Base-by-base conservation (phyloP, 2,888 invertebrate species). In the Kryphioiulus occultus region DNA sequence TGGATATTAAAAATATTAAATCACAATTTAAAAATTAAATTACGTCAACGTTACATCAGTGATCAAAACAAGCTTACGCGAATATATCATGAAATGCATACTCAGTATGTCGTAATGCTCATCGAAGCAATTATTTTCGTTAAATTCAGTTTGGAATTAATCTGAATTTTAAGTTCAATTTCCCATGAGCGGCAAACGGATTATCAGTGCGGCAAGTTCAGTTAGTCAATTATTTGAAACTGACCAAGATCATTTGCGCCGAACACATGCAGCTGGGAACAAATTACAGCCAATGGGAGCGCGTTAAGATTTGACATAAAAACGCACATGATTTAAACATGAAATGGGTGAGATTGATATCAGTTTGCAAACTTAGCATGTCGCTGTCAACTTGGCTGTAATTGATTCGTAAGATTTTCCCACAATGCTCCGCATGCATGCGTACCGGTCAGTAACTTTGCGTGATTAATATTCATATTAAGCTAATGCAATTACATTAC, bases 351-450 rank as follows among this genome's bases (percentile, higher is more conserved):
- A 78, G 78, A 78, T 78, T 78, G 26, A 15, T 78, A 78, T 78
- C 78, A 26, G 78, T 30, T 0, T 30, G 1, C 30, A 78, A 78
- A 78, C 78, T 78, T 78, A 78, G 78, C 78, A 78, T 78, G 78
- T 78, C 26, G 12, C 78, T 78, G 78, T 78, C 78, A 26, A 78
- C 78, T 68, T 30, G 26, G 30, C 26, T n/a, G 30, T 78, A 78
- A 78, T 78, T 78, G 78, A 78, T 78, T 78, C 78, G 78, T 78
- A 78, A 78, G 78, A 78, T 78, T 78, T 78, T 78, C 78, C 78
- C 78, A 78, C 78, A 78, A 26, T 30, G 78, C 78, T 78, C 78
- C 10, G 78, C 78, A 78, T 68, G 68, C 9, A 26, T 30, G 22
- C 5, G 5, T 9, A 68, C 30, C 78, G 78, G 78, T 78, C 78